Percentiles rank a stretch among this genome's conserved stretches.
Conservation (phyloP, 2,113 vertebrate genomes). For the Isichthys henryi region DNA sequence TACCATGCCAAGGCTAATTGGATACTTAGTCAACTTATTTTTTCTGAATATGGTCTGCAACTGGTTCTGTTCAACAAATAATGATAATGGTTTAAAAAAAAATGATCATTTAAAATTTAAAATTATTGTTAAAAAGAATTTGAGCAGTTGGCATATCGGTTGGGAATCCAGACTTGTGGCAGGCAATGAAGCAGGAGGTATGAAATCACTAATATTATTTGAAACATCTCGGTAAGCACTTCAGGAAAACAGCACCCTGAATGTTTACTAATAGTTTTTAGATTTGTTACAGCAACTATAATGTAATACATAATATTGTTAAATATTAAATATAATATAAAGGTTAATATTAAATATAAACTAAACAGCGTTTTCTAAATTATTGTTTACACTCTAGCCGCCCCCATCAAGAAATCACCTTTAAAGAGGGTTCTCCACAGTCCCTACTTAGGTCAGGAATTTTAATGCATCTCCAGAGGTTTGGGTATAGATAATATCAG, state of each 20-base stretch:
- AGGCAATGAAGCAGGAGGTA: background rate
- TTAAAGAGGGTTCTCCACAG: background rate
- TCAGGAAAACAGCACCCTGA: background rate
- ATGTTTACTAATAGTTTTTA: background rate
- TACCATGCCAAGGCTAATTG: background rate
- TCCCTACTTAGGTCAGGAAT: background rate
- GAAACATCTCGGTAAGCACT: background rate
- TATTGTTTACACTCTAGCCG: background rate
- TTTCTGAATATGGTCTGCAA: background rate
- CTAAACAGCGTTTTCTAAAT: background rate
- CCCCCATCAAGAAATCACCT: background rate
- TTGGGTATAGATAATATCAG: background rate
- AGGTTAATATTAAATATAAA: background rate
- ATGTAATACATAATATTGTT: background rate
- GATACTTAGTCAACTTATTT: background rate
- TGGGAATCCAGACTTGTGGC: background rate
- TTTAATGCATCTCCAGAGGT: background rate
- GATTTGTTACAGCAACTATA: background rate
- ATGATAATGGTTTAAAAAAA: background rate
- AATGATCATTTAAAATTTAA: background rate
- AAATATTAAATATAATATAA: background rate
- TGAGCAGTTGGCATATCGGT: background rate
- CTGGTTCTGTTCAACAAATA: background rate
- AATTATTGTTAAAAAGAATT: background rate
- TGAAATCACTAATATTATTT: background rate